These are phyloP conservation scores for Rissa tridactyla DNA, from an alignment of 2,113 vertebrate genomes.

Conservation along the genomic window DNA sequence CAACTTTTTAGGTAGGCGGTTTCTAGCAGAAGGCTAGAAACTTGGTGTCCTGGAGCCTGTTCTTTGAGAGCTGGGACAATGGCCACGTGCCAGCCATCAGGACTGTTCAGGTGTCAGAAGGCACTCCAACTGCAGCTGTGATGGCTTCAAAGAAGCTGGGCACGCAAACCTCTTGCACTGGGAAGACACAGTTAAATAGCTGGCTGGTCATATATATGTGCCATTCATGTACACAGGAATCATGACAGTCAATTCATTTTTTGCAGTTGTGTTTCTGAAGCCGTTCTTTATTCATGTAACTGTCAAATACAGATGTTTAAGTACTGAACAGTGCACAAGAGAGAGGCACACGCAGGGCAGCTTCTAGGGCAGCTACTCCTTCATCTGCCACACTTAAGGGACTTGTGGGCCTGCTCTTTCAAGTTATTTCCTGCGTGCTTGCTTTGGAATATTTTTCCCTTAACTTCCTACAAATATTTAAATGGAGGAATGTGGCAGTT, in stretches of 20 bases:
- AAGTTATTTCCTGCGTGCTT: not conserved
- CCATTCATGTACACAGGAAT: not conserved
- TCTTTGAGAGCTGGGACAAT: not conserved
- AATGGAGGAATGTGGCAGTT: not conserved
- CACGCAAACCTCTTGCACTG: not conserved
- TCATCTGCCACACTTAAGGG: not conserved
- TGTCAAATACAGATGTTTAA: not conserved
- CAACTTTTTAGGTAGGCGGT: not conserved
- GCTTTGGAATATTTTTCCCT: not conserved
- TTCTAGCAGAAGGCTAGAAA: not conserved
- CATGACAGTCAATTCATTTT: not conserved
- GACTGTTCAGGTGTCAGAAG: not conserved
- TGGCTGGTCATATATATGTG: not conserved
- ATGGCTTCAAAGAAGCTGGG: not conserved
- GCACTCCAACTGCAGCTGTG: not conserved
- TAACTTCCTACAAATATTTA: not conserved
- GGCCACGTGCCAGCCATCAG: no score
- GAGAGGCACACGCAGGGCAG: not conserved
- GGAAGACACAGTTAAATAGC: not conserved
- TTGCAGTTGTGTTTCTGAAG: not conserved
- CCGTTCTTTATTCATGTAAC: rapidly evolving
- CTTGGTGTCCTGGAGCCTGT: not conserved
- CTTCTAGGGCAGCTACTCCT: not conserved
- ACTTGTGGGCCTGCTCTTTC: not conserved
- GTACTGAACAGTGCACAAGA: not conserved